Base-by-base conservation (phyloP, 2,113 vertebrate species). In the Salvator merianae region DNA sequence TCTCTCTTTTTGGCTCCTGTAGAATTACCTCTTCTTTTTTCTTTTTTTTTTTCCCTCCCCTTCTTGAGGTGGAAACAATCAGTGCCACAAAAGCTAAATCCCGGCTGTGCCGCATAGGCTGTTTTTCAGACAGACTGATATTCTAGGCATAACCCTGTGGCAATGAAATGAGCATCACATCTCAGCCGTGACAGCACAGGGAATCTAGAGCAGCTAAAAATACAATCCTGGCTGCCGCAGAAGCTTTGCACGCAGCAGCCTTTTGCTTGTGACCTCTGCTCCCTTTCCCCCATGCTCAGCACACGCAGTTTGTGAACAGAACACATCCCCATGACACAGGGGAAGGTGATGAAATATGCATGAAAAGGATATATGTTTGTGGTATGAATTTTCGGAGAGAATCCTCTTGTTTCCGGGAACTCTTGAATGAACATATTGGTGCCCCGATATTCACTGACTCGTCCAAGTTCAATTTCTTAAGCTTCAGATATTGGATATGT, bases 131-230 rank as follows among this genome's bases (percentile, higher is more conserved):
- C 91, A 93, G 89, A 79, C 87, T 90, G 86, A 93, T 91, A 94
- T 94, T 94, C 92, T 87, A 90, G 90, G 91, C 94, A 93, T 91
- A 94, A 95, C 86, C 92, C 93, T 87, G 75, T 18, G 0, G 92
- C 93, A 92, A 90, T 93, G 93, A 93, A 94, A 93, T 92, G 93
- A 90, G 91, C 92, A 93, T 92, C 91, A 79, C 90, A 91, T 86
- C 89, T 84, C 79, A 90, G 89, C 88, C 91, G 83, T 84, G 74
- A 79, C 79, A 87, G 84, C 82, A 85, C 69, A 90, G 72, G 89
- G 88, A 93, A 94, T 93, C 81, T 93, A 91, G 92, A 94, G 90
- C 91, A 93, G 91, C 94, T 95, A 95, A 95, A 96, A 94, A 94
- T 95, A 95, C 20, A 88, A 86, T 55, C 68, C 78, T 68, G 89